These are phyloP conservation scores for Syrmaticus mikado DNA, from an alignment of 2,113 vertebrate species.

Conservation along the genomic window DNA sequence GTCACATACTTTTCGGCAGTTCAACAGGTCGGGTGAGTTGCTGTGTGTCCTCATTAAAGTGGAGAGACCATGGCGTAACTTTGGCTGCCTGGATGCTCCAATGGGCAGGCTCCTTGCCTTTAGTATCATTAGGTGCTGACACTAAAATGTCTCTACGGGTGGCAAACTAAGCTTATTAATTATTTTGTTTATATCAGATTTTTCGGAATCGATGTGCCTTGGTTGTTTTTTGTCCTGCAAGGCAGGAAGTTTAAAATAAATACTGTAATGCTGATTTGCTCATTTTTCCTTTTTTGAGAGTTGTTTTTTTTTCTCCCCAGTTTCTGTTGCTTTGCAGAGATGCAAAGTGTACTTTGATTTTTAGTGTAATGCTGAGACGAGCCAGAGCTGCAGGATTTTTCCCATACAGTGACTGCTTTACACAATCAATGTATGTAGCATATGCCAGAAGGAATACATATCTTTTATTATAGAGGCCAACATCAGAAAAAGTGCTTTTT, in stretches of 20 bases:
- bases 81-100: neutral
- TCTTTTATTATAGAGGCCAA: neutral
- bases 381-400: neutral
- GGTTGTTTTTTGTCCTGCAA: slow-evolving; percentile 51
- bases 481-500: neutral
- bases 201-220: slow-evolving; percentile 32
- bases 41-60: slow-evolving; percentile 28
- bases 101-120: neutral
- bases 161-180: slow-evolving; percentile 50
- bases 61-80: slow-evolving; percentile 47
- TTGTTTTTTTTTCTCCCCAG: neutral
- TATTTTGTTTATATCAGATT: slow-evolving; percentile 60
- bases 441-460: neutral
- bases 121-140: neutral
- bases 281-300: fast-evolving
- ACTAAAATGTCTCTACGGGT: neutral
- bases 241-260: slow-evolving; percentile 42
- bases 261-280: neutral
- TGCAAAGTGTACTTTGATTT: neutral
- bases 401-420: neutral
- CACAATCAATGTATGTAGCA: neutral
- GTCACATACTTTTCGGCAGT: slow-evolving; percentile 48
- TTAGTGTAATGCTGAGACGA: neutral
- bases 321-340: neutral
- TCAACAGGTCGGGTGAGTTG: slow-evolving; percentile 47